These are phyloP conservation scores for Scomberomorus guttatus DNA, from an alignment of 2,797 vertebrate species.

Conservation along the genomic window DNA sequence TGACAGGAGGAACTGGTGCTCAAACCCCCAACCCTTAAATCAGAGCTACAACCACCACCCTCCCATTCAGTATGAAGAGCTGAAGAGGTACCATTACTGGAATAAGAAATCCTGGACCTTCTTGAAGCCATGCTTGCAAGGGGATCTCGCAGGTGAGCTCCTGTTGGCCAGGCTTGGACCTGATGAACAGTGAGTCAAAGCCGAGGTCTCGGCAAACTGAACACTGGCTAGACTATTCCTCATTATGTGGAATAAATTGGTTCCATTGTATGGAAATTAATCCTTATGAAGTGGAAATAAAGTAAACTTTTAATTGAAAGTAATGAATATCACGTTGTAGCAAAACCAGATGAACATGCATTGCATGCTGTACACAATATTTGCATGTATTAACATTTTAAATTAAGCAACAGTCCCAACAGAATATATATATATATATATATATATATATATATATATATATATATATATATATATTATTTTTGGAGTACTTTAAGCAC, in stretches of 20 bases:
- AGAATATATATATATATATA: not conserved
- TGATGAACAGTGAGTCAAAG: too few species aligned
- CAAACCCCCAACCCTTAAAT: too few species aligned
- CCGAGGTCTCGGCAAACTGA: not conserved
- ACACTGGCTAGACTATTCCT: not conserved
- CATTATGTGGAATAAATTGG: not conserved
- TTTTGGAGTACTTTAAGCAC: not conserved
- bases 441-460: too few species aligned
- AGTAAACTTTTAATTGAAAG: not conserved
- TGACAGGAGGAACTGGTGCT: too few species aligned
- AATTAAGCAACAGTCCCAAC: not conserved
- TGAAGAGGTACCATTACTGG: too few species aligned
- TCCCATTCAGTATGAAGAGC: too few species aligned
- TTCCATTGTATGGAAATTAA: not conserved
- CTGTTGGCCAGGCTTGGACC: not conserved
- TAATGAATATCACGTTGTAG: not conserved
- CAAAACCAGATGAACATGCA: not conserved
- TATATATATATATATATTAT: too few species aligned
- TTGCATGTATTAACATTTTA: not conserved
- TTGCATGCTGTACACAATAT: not conserved
- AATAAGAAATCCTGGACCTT: too few species aligned
- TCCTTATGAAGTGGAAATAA: not conserved
- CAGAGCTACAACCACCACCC: too few species aligned
- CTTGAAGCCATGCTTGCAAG: too few species aligned
- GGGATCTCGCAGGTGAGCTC: too few species aligned